Evolutionary conservation across 2,888 invertebrate species (phyloP).

Genomic region (Platerodrilus igneus): DNA sequence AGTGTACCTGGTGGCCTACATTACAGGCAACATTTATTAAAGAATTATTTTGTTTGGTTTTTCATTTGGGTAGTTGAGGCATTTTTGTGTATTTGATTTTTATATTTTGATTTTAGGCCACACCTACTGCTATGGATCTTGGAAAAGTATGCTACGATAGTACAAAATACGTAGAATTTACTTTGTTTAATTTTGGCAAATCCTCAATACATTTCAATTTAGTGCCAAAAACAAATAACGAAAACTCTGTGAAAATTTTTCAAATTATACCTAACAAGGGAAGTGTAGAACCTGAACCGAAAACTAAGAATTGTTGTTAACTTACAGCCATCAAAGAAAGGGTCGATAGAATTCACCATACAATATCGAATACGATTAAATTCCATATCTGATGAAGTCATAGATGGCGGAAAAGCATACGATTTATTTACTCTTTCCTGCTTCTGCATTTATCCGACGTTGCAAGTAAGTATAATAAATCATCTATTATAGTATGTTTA

Average conservation of each 20-base stretch:
- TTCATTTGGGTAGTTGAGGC: not conserved
- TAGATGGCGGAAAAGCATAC: conserved; percentile 28
- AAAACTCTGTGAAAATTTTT: conserved; percentile 17
- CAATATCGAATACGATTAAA: conserved; percentile 39
- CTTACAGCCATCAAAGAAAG: conserved; percentile 36
- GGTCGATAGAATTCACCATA: conserved; percentile 38
- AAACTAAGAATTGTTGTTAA: conserved; percentile 35
- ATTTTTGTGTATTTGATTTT: not conserved
- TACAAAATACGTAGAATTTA: conserved; percentile 36
- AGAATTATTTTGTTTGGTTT: too few species aligned
- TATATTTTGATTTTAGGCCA: conserved; percentile 37
- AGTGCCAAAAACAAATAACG: conserved; percentile 13
- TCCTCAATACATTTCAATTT: conserved; percentile 43
- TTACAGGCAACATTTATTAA: too few species aligned
- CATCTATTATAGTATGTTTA: not conserved
- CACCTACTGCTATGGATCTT: conserved; percentile 42
- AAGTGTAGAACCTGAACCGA: conserved; percentile 36
- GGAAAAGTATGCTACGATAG: conserved; percentile 36
- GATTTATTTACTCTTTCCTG: conserved; percentile 36
- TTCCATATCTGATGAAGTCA: conserved; percentile 24
- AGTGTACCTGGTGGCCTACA: too few species aligned
- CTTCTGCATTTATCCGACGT: conserved; percentile 38
- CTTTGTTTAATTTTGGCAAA: conserved; percentile 45
- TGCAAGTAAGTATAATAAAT: conserved; percentile 38
- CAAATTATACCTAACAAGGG: conserved; percentile 24